phyloP scores from a whole-genome alignment of 2,113 vertebrate species.

The Recurvirostra avosetta region DNA sequence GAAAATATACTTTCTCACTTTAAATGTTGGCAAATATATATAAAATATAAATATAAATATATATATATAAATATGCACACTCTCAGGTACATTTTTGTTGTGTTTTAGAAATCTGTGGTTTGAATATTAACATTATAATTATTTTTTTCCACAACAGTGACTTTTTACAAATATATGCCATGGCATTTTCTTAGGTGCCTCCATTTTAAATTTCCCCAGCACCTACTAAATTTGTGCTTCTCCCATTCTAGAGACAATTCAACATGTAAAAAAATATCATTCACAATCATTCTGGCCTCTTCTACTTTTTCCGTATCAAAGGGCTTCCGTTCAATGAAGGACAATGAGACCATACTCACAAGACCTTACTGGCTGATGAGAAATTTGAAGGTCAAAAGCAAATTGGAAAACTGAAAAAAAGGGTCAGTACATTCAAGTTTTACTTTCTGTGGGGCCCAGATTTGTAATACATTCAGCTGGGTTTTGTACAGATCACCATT shows the following conservation, averaged over 20 bases:
- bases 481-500: slow-evolving; percentile 33
- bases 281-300: not conserved
- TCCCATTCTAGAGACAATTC: not conserved
- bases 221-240: not conserved
- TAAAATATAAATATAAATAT: slow-evolving; percentile 55
- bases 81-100: slow-evolving; percentile 78
- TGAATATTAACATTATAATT: slow-evolving; percentile 46
- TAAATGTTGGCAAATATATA: slow-evolving; percentile 63
- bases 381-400: slow-evolving; percentile 29
- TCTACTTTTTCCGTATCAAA: not conserved
- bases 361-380: slow-evolving; percentile 14
- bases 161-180: not conserved
- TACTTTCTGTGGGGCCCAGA: not conserved
- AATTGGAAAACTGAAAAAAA: slow-evolving; percentile 2
- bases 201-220: slow-evolving; percentile 18
- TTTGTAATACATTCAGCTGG: not conserved
- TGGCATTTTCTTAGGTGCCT: slow-evolving; percentile 27
- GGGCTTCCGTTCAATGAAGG: slow-evolving; percentile 22
- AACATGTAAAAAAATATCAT: not conserved
- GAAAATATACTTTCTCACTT: slow-evolving; percentile 63
- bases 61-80: slow-evolving; percentile 70
- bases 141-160: slow-evolving; percentile 32
- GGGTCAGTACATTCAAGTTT: not conserved
- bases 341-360: not conserved
- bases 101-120: slow-evolving; percentile 75